Evolutionary conservation across 2,113 vertebrate species (phyloP).

Genomic region (Neotragus pygmaeus): DNA sequence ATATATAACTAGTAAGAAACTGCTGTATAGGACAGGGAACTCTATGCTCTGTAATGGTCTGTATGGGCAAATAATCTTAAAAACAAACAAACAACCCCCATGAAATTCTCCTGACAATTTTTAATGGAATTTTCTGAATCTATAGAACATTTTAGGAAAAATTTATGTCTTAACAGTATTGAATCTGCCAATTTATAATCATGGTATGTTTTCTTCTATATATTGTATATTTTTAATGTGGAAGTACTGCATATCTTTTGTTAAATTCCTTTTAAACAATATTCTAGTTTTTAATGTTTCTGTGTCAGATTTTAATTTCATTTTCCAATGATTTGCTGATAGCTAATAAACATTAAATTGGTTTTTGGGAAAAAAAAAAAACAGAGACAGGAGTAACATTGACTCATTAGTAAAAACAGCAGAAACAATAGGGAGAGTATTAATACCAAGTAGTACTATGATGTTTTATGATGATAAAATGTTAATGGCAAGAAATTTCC

Average conservation of each 20-base stretch:
- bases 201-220: neutral
- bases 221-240: neutral
- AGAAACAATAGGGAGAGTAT: neutral
- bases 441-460: accelerated
- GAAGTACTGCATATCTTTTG: neutral
- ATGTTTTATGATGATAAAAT: accelerated
- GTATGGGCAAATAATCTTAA: neutral
- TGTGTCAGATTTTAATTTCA: neutral
- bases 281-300: neutral
- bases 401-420: neutral
- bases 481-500: neutral
- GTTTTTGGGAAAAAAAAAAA: neutral
- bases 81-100: neutral
- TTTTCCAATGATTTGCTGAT: neutral
- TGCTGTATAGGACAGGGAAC: neutral
- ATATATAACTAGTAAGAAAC: neutral
- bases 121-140: neutral
- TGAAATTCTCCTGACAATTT: neutral
- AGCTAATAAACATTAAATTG: neutral
- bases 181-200: neutral
- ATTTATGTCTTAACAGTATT: neutral
- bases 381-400: too few relatives aligned
- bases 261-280: neutral
- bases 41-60: neutral
- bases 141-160: neutral